Conservation (phyloP, 2,113 vertebrate species). For the Hippocampus guttulatus region DNA sequence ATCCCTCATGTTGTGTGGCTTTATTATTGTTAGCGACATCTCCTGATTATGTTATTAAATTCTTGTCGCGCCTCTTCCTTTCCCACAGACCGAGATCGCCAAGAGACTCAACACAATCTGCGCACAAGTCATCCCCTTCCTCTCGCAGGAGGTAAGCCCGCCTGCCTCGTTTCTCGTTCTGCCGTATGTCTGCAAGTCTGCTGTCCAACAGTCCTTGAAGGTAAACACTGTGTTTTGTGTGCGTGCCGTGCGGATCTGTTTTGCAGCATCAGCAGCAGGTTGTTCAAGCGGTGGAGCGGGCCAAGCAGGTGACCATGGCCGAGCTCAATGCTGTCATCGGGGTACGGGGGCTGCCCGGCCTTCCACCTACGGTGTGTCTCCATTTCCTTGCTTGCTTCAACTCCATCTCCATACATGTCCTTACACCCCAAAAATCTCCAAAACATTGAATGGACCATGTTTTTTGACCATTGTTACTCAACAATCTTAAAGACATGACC, state of each 20-base stretch:
- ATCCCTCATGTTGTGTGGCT: not conserved
- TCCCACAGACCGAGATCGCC: slow-evolving; percentile 89
- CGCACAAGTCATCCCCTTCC: slow-evolving; percentile 98
- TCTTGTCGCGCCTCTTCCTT: slow-evolving; percentile 48
- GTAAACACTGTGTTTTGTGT: slow-evolving; percentile 15
- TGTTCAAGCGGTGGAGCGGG: slow-evolving; percentile 93
- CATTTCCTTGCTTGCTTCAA: slow-evolving; percentile 55
- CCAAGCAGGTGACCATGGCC: slow-evolving; percentile 98
- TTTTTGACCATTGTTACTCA: too few species aligned
- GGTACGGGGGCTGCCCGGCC: slow-evolving; percentile 93
- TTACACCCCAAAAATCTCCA: too few species aligned
- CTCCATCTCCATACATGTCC: not conserved
- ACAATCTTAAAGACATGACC: too few species aligned
- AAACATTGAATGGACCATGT: too few species aligned
- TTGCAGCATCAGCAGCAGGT: slow-evolving; percentile 95
- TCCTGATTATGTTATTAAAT: slow-evolving; percentile 56
- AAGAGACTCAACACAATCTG: slow-evolving; percentile 98
- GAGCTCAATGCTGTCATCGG: slow-evolving; percentile 97
- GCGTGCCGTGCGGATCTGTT: not conserved
- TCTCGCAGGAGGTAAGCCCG: slow-evolving; percentile 92
- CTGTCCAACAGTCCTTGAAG: not conserved
- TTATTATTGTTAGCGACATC: slow-evolving; percentile 20
- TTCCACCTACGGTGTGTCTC: slow-evolving; percentile 94
- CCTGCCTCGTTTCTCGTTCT: slow-evolving; percentile 32
- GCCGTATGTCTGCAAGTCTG: not conserved